phyloP scores from a whole-genome alignment of 2,888 invertebrate species.

The Eueremaeus valkanovi region DNA sequence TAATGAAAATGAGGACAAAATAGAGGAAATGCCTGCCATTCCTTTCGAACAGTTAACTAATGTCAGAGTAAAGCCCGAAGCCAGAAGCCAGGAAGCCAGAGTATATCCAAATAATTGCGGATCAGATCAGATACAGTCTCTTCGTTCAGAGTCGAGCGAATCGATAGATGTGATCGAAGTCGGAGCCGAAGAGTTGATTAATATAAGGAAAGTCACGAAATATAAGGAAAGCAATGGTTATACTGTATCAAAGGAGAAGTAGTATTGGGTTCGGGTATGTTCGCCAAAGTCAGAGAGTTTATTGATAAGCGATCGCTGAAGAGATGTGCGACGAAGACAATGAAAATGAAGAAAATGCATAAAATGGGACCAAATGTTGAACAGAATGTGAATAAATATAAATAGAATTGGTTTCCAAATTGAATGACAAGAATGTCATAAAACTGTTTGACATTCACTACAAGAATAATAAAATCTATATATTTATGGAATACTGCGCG shows the following conservation, averaged over 20 bases:
- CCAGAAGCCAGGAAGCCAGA: no score
- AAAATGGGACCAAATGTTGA: not conserved
- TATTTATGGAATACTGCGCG: conserved; percentile 26
- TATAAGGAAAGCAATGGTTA: conserved; percentile 6
- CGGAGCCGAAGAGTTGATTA: not conserved
- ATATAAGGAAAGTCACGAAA: not conserved
- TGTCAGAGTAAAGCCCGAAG: no score
- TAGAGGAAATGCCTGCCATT: no score
- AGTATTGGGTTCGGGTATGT: not conserved
- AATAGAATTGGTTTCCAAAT: conserved; percentile 1
- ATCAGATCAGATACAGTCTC: no score
- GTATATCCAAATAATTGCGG: no score
- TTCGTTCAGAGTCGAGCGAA: no score
- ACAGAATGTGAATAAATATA: not conserved
- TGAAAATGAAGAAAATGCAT: not conserved
- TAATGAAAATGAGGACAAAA: no score
- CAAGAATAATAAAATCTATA: not conserved
- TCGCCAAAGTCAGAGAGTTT: conserved; percentile 11
- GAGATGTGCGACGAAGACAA: conserved; percentile 15
- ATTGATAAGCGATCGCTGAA: not conserved
- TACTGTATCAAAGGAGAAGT: conserved; percentile 8
- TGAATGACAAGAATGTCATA: conserved; percentile 21
- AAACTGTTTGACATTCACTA: not conserved
- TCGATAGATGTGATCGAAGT: not conserved
- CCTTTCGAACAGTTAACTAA: no score